Base-by-base conservation (phyloP, 1,140 invertebrate species). In the Notospermus geniculatus region DNA sequence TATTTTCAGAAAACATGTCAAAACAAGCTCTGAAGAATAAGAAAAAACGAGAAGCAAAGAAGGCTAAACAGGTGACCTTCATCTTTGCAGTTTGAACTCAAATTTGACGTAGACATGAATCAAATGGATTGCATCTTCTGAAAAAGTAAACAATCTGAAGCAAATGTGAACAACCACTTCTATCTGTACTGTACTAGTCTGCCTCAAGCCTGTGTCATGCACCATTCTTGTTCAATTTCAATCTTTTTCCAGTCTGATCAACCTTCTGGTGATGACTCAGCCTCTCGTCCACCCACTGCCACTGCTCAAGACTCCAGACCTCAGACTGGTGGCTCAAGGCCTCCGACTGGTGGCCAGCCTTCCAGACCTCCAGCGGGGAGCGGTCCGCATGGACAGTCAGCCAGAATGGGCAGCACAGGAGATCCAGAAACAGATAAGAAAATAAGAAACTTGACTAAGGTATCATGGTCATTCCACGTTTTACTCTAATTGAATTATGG, bases 361-460 rank as follows among this genome's bases (percentile, higher is more conserved):
- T 23, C 59, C 17, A 15, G 53, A 0, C 46, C 58, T 17, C 29
- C 13, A 13, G 36, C 41, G 46, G 43, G 27, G 41, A 22, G 32
- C 22, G 22, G 13, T 0, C 32, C 30, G 17, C 32, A 36, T 36
- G 32, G 32, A 4, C 32, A 36, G 32, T 36, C 32, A 15, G 32
- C 32, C 4, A 36, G 32, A 36, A 36, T 36, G 32, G 32, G 32
- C 4, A 61, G 60, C 17, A 72, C 69, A n/a, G 88, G 87, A 5
- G 89, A 93, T 80, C 87, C 87, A 25, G 91, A 93, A 61, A 90
- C 89, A 69, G 89, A 91, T 68, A 93, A 93, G 74, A 92, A 91
- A 79, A 89, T 92, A 43, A 89, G 88, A 64, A 90, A 87, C 75
- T 82, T 94, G 39, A 89, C 88, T 77, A 91, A 88, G 82, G 89